Conservation (phyloP, 2,888 invertebrate species). For the Mamestra brassicae region DNA sequence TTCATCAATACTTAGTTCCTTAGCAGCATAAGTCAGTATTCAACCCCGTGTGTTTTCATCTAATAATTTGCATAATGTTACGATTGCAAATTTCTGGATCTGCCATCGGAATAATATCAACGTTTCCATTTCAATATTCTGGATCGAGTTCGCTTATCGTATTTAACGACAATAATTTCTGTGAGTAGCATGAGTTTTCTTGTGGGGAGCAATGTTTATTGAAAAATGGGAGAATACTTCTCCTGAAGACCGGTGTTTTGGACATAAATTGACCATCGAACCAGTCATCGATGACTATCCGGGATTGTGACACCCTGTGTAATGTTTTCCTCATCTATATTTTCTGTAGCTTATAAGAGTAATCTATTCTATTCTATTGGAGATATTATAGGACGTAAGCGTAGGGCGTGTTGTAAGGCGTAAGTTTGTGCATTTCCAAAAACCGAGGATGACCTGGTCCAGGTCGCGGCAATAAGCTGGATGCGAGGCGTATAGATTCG, state of each 20-base stretch:
- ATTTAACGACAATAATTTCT: slow-evolving; percentile 38
- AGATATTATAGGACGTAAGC: too few relatives aligned
- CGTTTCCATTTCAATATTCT: slow-evolving; percentile 61
- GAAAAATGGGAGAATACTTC: neutral
- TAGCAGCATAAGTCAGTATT: neutral
- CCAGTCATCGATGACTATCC: too few relatives aligned
- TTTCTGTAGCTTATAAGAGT: too few relatives aligned
- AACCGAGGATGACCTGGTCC: too few relatives aligned
- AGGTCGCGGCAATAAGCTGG: too few relatives aligned
- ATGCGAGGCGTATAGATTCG: too few relatives aligned
- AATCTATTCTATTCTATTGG: too few relatives aligned
- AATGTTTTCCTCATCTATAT: too few relatives aligned
- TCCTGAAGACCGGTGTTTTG: neutral
- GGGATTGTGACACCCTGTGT: too few relatives aligned
- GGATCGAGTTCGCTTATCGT: slow-evolving; percentile 43
- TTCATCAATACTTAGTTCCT: neutral
- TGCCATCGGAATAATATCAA: slow-evolving; percentile 58
- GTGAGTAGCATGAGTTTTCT: slow-evolving; percentile 25
- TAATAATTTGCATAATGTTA: slow-evolving; percentile 66
- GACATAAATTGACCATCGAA: too few relatives aligned
- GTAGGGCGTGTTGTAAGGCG: too few relatives aligned
- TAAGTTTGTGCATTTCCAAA: too few relatives aligned
- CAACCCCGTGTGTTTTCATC: slow-evolving; percentile 21
- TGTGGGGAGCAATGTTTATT: neutral
- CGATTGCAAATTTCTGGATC: slow-evolving; percentile 63